Conservation (phyloP, 2,888 invertebrate species). For the Nephrotoma flavescens region DNA sequence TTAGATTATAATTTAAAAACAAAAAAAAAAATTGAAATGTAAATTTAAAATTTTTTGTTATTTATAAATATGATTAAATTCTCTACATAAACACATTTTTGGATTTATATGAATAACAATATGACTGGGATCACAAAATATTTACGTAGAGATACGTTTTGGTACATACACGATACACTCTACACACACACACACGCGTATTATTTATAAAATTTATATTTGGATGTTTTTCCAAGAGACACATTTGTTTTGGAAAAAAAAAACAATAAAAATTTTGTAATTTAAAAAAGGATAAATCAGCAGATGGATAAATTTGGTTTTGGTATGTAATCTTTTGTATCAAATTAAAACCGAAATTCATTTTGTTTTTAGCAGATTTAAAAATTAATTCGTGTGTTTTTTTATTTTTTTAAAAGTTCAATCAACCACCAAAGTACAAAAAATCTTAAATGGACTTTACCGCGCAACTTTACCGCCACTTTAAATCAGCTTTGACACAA, state of each 20-base stretch:
- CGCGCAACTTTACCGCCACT: too few species aligned
- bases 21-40: neutral
- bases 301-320: neutral
- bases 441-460: too few species aligned
- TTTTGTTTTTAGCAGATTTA: too few species aligned
- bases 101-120: neutral
- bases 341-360: too few species aligned
- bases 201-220: neutral
- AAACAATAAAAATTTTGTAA: neutral
- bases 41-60: neutral
- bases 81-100: neutral
- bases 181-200: neutral
- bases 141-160: neutral
- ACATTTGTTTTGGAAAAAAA: neutral
- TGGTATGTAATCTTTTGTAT: too few species aligned
- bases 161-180: neutral
- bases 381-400: too few species aligned
- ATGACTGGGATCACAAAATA: neutral
- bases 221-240: neutral
- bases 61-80: neutral
- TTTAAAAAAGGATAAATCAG: neutral
- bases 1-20: neutral
- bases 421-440: too few species aligned
- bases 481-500: too few species aligned
- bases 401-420: too few species aligned